Conservation (phyloP, 2,888 invertebrate genomes). For the Caenorhabditis imperialis region DNA sequence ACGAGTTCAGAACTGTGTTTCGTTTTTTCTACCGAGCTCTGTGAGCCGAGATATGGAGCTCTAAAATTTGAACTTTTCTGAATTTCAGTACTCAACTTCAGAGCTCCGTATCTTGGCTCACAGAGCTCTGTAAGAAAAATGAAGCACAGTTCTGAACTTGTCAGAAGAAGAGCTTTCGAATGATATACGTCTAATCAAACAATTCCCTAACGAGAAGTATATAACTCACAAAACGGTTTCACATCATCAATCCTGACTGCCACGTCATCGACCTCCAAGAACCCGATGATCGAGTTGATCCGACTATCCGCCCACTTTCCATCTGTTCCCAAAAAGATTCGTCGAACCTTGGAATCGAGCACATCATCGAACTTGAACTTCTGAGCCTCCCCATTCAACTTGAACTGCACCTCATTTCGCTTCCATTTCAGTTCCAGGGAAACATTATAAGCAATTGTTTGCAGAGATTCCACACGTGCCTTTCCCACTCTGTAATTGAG, state of each 20-base stretch:
- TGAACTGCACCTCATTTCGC: slow-evolving; percentile 43
- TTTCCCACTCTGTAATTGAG: slow-evolving; percentile 38
- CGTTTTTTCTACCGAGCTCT: no score
- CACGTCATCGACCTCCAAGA: slow-evolving; percentile 42
- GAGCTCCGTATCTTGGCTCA: no score
- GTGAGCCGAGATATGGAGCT: no score
- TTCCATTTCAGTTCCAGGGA: slow-evolving; percentile 49
- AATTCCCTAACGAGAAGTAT: no score
- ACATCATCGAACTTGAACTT: slow-evolving; percentile 40
- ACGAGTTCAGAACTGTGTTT: no score
- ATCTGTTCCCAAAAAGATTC: slow-evolving; percentile 33
- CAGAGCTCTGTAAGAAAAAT: no score
- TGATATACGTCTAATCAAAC: no score
- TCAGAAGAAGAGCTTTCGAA: no score
- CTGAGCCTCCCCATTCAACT: slow-evolving; percentile 49
- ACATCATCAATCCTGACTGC: slow-evolving; percentile 26
- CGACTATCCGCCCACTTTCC: slow-evolving; percentile 40
- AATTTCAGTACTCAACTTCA: no score
- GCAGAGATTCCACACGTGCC: slow-evolving; percentile 30
- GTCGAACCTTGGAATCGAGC: slow-evolving; percentile 24
- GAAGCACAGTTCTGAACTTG: no score
- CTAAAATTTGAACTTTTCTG: no score
- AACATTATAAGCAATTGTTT: slow-evolving; percentile 44
- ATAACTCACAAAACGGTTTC: slow-evolving; percentile 22
- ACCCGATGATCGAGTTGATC: slow-evolving; percentile 18